Base-by-base conservation (phyloP, 2,888 invertebrate species). In the Cosmorhoe ocellata region DNA sequence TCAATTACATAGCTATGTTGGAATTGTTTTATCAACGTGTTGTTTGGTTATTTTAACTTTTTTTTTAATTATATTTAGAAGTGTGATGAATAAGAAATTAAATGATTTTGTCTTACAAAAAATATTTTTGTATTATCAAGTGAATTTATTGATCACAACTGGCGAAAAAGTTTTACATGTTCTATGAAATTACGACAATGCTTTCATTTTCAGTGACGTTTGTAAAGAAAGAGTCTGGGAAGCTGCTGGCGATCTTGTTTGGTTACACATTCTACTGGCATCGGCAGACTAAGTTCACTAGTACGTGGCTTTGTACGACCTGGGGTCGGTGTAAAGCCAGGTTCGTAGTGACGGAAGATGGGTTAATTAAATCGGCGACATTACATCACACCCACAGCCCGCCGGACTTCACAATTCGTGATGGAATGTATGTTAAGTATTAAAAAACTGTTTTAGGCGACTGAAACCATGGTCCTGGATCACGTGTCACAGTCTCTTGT, bases 181-280 rank as follows among this genome's bases (percentile, higher is more conserved):
- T n/a, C n/a, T n/a, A n/a, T n/a, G n/a, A n/a, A n/a, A n/a, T n/a
- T n/a, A n/a, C n/a, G n/a, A n/a, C n/a, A n/a, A n/a, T n/a, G n/a
- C n/a, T n/a, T n/a, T n/a, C n/a, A n/a, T 18, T 18, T 47, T 13
- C 38, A 49, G 48, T 49, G 10, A 2, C 3, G 5, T 55, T 14
- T 13, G 41, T 48, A 12, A 7, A n/a, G 1, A 48, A 51, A 10
- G 2, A 11, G 6, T 36, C 31, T 10, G 61, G 61, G 0, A 55
- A 51, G 27, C n/a, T 18, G 7, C 10, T 53, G 12, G 51, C 39
- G 2, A 3, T 54, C 0, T 8, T 27, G 2, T 13, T 33, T 5
- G 56, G 74, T 0, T 79, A 58, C 49, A 69, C 74, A 0, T 82
- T 69, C 56, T 73, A 73, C 49, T 12, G 8, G 5, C 28, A 50